These are phyloP conservation scores for Grammomys surdaster DNA, from an alignment of 2,113 vertebrate genomes.

Conservation along the genomic window DNA sequence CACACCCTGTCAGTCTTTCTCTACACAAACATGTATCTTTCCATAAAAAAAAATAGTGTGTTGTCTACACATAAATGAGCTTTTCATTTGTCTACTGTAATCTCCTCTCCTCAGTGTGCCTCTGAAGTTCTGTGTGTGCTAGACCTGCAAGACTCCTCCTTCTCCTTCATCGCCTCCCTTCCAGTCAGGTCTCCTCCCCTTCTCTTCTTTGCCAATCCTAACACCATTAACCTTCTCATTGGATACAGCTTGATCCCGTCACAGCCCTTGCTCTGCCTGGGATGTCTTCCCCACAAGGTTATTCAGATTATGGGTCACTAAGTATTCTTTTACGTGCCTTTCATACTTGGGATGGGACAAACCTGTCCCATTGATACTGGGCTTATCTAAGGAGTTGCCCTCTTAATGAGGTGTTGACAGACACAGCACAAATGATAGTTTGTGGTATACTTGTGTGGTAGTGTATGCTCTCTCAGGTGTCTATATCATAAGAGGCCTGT, in stretches of 20 bases:
- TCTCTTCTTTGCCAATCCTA: not conserved
- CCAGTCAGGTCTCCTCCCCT: not conserved
- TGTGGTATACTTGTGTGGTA: not conserved
- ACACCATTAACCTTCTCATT: not conserved
- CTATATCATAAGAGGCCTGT: no score
- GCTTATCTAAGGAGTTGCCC: not conserved
- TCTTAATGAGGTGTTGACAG: not conserved
- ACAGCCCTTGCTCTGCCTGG: not conserved
- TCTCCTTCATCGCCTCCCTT: not conserved
- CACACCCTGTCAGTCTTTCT: not conserved
- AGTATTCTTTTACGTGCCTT: not conserved
- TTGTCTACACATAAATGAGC: not conserved
- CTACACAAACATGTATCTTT: not conserved
- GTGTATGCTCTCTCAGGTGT: not conserved
- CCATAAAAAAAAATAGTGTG: not conserved
- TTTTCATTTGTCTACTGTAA: not conserved
- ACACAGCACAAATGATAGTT: not conserved
- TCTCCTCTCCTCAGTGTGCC: not conserved
- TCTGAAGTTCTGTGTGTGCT: not conserved
- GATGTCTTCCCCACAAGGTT: not conserved
- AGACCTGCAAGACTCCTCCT: not conserved
- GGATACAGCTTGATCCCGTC: not conserved
- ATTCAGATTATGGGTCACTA: not conserved
- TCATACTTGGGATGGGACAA: not conserved
- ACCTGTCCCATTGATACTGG: not conserved